Evolutionary conservation across 2,113 vertebrate genomes (phyloP).

Genomic region (Morone chrysops): DNA sequence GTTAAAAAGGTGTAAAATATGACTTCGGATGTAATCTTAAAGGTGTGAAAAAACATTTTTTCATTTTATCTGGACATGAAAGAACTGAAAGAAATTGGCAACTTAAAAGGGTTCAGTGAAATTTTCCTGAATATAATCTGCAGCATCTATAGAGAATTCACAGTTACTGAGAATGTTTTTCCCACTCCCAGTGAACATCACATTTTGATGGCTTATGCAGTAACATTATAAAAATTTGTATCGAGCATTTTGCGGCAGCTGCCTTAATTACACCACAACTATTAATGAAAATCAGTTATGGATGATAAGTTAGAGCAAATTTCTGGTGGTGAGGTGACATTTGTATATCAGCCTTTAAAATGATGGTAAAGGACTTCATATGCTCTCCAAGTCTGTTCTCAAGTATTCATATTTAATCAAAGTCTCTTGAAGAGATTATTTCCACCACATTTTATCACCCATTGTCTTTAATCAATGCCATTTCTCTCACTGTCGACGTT

Average conservation of each 20-base stretch:
- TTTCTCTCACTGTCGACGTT: slow-evolving; percentile 29
- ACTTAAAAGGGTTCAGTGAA: background rate
- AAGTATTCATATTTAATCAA: slow-evolving; percentile 58
- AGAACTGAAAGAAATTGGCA: too few species aligned
- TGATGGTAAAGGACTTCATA: slow-evolving; percentile 27
- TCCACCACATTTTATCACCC: slow-evolving; percentile 50
- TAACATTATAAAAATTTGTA: slow-evolving; percentile 13
- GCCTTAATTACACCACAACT: slow-evolving; percentile 34
- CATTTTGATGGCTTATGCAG: background rate
- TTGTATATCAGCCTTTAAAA: slow-evolving; percentile 8
- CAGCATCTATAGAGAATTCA: background rate
- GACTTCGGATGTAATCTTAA: too few species aligned
- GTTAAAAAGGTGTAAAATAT: too few species aligned
- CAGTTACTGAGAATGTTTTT: background rate
- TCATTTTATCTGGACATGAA: too few species aligned
- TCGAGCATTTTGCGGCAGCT: slow-evolving; percentile 22
- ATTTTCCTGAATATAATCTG: background rate
- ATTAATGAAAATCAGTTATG: slow-evolving; percentile 7
- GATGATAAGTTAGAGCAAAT: slow-evolving; percentile 18
- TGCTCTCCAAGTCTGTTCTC: slow-evolving; percentile 19
- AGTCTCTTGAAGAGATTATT: slow-evolving; percentile 56
- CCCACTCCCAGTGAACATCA: background rate
- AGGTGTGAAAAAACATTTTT: too few species aligned
- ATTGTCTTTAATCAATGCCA: slow-evolving; percentile 60
- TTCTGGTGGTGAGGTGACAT: background rate